phyloP scores from a whole-genome alignment of 1,140 invertebrate genomes.

The Drosophila malerkotliana region DNA sequence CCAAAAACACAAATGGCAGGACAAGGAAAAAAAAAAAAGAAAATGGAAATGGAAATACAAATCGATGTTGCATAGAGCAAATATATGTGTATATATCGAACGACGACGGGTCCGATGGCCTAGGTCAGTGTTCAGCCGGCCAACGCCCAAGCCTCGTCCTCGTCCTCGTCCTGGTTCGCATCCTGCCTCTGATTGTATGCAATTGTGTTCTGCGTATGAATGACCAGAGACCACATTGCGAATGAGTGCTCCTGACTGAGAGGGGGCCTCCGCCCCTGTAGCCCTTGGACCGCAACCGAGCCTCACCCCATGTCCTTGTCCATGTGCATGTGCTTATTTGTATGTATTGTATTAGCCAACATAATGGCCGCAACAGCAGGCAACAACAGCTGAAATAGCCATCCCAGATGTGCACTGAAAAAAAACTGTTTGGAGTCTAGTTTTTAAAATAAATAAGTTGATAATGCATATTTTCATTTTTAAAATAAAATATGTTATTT shows the following conservation, averaged over 20 bases:
- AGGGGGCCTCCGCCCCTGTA: constrained; percentile 9
- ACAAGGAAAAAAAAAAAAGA: neutral
- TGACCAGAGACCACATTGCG: constrained; percentile 78
- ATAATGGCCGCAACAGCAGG: constrained; percentile 66
- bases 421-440: neutral
- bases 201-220: constrained; percentile 80
- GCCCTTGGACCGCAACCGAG: constrained; percentile 5
- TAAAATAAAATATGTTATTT: neutral
- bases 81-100: constrained; percentile 63
- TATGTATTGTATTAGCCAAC: constrained; percentile 82
- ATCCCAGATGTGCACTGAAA: constrained; percentile 16
- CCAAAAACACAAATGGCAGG: constrained; percentile 1
- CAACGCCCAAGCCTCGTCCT: constrained; percentile 64
- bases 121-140: constrained; percentile 66
- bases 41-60: constrained; percentile 19
- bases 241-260: constrained; percentile 72
- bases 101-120: constrained; percentile 27
- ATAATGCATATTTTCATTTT: no score
- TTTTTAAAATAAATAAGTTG: no score
- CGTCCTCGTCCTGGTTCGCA: constrained; percentile 13
- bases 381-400: constrained; percentile 46
- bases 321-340: constrained; percentile 74
- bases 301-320: constrained; percentile 15
- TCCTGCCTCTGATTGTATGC: constrained; percentile 68
- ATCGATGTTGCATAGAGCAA: constrained; percentile 68